Percentiles rank a stretch among this genome's conserved stretches.
Conservation (phyloP, 2,113 vertebrate species). For the Limnothrissa miodon region DNA sequence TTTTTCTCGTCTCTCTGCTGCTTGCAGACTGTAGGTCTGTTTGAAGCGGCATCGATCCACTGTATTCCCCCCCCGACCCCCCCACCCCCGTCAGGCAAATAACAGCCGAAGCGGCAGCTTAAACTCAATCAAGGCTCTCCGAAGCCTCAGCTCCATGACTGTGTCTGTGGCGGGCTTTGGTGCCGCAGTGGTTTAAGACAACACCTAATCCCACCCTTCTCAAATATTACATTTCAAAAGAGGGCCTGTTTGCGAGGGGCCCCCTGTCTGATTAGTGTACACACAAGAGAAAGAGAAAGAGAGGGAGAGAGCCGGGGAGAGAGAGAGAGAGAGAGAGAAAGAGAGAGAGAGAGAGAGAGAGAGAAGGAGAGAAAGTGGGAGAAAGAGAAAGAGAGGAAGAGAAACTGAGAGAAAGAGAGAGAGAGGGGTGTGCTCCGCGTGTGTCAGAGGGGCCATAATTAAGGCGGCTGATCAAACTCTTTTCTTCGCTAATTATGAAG, state of each 20-base stretch:
- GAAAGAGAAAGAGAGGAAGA: too few species aligned
- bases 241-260: not conserved
- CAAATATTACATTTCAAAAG: conserved; percentile 14
- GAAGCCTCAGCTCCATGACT: not conserved
- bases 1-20: not conserved
- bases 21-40: conserved; percentile 17
- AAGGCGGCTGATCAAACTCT: conserved; percentile 43
- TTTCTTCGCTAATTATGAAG: conserved; percentile 45
- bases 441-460: conserved; percentile 42
- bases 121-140: conserved; percentile 11
- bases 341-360: too few species aligned
- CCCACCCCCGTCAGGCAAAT: conserved; percentile 27
- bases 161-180: too few species aligned
- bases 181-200: conserved; percentile 18
- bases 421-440: not conserved
- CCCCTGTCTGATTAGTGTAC: not conserved
- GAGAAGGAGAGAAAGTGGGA: too few species aligned
- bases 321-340: conserved; percentile 2
- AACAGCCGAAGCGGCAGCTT: conserved; percentile 19
- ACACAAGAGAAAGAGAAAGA: not conserved
- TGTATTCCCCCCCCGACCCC: not conserved
- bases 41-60: conserved; percentile 44
- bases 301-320: conserved; percentile 32
- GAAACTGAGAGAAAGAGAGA: too few species aligned
- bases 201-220: not conserved